Percentiles rank a stretch among this genome's conserved stretches.
Conservation (phyloP, 2,113 vertebrate species). For the Paramormyrops kingsleyae region DNA sequence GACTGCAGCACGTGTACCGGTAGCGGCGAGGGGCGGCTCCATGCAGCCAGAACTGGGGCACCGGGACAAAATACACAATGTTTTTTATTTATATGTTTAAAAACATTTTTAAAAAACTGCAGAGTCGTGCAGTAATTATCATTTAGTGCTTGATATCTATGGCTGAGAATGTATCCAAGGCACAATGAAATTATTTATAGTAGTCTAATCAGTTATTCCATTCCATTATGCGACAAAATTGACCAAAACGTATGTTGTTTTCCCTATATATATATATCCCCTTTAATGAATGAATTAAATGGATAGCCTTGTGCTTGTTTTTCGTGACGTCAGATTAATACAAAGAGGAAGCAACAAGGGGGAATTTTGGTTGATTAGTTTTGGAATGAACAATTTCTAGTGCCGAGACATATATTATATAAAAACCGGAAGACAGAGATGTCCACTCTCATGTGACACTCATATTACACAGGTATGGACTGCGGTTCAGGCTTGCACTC, state of each 20-base stretch:
- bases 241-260: background rate
- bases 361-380: background rate
- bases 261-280: background rate
- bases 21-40: background rate
- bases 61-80: background rate
- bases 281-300: background rate
- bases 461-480: background rate
- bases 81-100: background rate
- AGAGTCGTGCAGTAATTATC: background rate
- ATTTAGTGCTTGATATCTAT: background rate
- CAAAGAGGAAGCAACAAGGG: background rate
- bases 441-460: background rate
- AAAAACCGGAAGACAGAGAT: background rate
- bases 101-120: background rate
- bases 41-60: background rate
- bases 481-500: background rate
- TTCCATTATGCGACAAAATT: background rate
- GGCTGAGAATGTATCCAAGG: background rate
- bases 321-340: background rate
- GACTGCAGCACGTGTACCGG: background rate
- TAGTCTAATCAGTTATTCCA: background rate
- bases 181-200: background rate
- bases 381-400: background rate
- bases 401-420: background rate
- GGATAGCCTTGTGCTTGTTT: background rate